Conservation (phyloP, 2,113 vertebrate genomes). For the Corythoichthys intestinalis region DNA sequence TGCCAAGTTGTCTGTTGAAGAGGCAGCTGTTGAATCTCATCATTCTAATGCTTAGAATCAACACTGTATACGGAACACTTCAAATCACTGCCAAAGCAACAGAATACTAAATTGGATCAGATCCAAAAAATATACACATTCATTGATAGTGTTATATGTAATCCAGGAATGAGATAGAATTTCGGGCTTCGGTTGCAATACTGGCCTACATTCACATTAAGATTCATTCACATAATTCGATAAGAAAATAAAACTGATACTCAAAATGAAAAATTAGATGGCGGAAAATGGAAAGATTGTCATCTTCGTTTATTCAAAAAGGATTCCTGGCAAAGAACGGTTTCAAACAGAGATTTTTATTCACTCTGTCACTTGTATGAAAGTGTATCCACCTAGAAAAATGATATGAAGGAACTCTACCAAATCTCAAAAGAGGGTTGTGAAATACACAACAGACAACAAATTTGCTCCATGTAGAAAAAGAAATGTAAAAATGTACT, state of each 20-base stretch:
- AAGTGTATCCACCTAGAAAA: neutral
- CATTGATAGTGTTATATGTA: neutral
- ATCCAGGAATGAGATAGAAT: neutral
- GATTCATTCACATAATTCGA: too few species aligned
- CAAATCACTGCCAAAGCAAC: neutral
- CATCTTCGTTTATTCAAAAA: neutral
- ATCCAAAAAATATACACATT: neutral
- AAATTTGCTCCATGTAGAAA: neutral
- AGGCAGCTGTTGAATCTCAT: conserved; percentile 40
- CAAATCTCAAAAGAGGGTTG: neutral
- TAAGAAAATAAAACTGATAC: too few species aligned
- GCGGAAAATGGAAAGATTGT: too few species aligned
- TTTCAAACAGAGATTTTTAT: neutral
- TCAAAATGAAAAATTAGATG: too few species aligned
- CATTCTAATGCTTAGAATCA: neutral
- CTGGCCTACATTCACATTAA: too few species aligned
- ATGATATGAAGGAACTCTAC: neutral
- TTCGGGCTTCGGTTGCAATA: neutral
- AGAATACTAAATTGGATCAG: neutral
- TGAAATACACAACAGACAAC: neutral
- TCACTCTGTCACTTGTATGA: neutral
- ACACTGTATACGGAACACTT: neutral
- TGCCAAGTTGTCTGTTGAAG: conserved; percentile 23
- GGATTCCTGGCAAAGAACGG: neutral
- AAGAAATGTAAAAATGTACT: neutral